Base-by-base conservation (phyloP, 1,140 invertebrate genomes). In the Acromyrmex echinatior region DNA sequence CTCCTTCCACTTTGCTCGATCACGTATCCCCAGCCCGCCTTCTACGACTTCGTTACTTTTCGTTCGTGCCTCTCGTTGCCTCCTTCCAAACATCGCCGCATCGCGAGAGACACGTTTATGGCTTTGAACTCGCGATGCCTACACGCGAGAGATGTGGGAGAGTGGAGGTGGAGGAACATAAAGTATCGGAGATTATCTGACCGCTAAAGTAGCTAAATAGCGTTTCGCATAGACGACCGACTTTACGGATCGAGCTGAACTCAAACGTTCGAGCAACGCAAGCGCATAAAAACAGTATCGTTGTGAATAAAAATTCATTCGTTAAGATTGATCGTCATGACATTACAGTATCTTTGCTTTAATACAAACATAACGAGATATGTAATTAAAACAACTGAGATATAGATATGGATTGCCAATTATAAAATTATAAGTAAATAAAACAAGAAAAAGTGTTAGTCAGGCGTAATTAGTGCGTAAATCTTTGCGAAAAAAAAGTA, bases 171-270 rank as follows among this genome's bases (percentile, higher is more conserved):
- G 56, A 39, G 80, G 70, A 58, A 53, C 49, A 76, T 86, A 76
- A 76, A 89, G 28, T 89, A 80, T 85, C 66, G n/a, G 39, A 62
- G 45, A 74, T 86, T 89, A 88, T 79, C 56, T 49, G 80, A 51
- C 28, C 56, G 70, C 10, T 76, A 31, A n/a, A 51, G 35, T 74
- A 49, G 71, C 39, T 49, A 62, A 74, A 39, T 62, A 82, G 68
- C 56, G 25, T 35, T 31, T 82, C 16, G 80, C 80, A 39, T 39
- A 35, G 14, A 58, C 35, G 68, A 31, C 18, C 14, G 68, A 74
- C 18, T 60, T 74, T 62, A 82, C 25, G 1, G 25, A 25, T 25
- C 25, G 25, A 25, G 25, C 49, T 39, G 7, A 60, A 60, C 12
- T 73, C 31, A n/a, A n/a, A 28, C n/a, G 39, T 65, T 65, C 25